Percentiles rank a stretch among this genome's conserved stretches.
Evolutionary conservation across 1,140 invertebrate genomes (phyloP).

Genomic region (Platyscapa corneri): DNA sequence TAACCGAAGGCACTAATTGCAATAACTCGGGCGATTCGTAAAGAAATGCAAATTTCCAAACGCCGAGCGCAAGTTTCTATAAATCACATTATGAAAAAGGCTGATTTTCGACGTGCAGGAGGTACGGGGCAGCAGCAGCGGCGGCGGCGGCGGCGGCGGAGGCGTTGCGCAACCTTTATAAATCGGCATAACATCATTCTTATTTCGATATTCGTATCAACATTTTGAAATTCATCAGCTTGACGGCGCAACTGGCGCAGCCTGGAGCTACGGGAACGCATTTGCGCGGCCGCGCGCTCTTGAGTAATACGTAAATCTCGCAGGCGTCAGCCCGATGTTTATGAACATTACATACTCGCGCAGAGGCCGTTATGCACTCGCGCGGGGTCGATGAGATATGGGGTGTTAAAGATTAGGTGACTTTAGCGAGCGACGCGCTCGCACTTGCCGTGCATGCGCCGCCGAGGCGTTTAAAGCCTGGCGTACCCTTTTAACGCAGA

Average conservation of each 20-base stretch:
- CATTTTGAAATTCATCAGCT: constrained; percentile 30
- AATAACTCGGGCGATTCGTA: neutral
- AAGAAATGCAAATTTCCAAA: neutral
- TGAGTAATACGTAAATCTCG: constrained; percentile 37
- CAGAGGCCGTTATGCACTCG: constrained; percentile 43
- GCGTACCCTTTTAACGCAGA: constrained; percentile 50
- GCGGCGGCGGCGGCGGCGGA: too few species aligned
- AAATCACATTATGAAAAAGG: neutral
- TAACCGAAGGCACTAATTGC: neutral
- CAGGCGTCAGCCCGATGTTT: constrained; percentile 35
- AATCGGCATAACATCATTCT: constrained; percentile 12
- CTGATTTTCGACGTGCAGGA: neutral
- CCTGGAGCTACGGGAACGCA: neutral
- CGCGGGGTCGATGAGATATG: constrained; percentile 66
- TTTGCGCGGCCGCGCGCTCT: neutral
- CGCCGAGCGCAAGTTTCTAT: neutral
- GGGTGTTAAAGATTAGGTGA: constrained; percentile 68
- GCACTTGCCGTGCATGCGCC: constrained; percentile 43
- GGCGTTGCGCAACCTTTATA: neutral
- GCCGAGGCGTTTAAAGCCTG: constrained; percentile 50
- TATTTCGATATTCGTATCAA: constrained; percentile 20
- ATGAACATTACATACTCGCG: constrained; percentile 28
- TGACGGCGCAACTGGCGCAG: neutral
- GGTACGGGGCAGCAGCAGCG: too few species aligned
- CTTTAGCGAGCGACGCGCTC: constrained; percentile 57